Evolutionary conservation across 2,113 vertebrate species (phyloP).

Genomic region (Clarias gariepinus): DNA sequence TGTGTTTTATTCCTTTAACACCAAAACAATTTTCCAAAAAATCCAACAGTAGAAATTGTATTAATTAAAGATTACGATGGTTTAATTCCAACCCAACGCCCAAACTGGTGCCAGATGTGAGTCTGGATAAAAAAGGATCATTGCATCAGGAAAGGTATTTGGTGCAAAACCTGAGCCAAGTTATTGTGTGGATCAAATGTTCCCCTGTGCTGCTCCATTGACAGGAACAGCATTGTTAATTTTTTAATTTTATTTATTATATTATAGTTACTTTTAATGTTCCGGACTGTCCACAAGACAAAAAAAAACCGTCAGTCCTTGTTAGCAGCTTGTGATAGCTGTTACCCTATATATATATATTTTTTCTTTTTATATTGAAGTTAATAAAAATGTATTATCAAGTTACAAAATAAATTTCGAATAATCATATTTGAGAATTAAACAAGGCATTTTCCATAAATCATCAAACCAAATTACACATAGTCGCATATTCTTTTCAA

Average conservation of each 20-base stretch:
- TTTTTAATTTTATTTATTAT: neutral
- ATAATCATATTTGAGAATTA: neutral
- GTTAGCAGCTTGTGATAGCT: neutral
- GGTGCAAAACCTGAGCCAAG: too few species aligned
- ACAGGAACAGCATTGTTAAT: too few species aligned
- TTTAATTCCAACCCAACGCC: too few species aligned
- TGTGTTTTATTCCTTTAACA: neutral
- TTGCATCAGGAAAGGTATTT: too few species aligned
- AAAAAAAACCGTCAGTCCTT: neutral
- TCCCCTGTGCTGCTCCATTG: too few species aligned
- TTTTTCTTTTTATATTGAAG: neutral
- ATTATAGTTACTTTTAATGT: neutral
- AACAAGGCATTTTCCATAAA: neutral
- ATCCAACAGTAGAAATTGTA: neutral
- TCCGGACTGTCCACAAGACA: neutral
- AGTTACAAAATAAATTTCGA: neutral
- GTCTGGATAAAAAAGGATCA: too few species aligned
- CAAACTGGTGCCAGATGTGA: too few species aligned
- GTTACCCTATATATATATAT: neutral
- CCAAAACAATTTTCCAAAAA: neutral
- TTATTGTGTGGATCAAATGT: too few species aligned
- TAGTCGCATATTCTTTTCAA: neutral
- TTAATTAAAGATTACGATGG: neutral
- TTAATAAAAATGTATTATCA: neutral
- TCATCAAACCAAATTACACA: neutral